phyloP scores from a whole-genome alignment of 2,797 vertebrate genomes.

The Nothura maculosa region DNA sequence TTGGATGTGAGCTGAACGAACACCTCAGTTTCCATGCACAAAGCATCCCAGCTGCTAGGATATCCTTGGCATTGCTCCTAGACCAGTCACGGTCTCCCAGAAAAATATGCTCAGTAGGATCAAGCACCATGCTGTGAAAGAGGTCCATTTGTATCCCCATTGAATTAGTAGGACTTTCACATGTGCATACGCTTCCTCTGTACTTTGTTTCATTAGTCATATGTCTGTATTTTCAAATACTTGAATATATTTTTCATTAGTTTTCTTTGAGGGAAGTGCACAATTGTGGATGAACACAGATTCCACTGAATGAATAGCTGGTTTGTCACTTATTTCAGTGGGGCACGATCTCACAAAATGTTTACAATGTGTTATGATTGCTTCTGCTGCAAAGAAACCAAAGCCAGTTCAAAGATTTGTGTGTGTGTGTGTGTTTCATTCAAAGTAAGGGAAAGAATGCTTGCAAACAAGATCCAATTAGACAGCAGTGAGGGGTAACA shows the following conservation, averaged over 20 bases:
- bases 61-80: not conserved
- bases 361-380: not conserved
- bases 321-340: not conserved
- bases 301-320: not conserved
- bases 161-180: not conserved
- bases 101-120: not conserved
- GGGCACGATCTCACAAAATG: not conserved
- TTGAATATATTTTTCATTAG: not conserved
- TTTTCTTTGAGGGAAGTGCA: not conserved
- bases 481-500: not conserved
- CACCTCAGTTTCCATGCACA: not conserved
- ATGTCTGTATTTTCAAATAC: not conserved
- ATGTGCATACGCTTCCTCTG: not conserved
- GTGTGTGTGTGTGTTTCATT: constrained; percentile 1
- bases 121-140: not conserved
- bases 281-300: not conserved
- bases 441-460: not conserved
- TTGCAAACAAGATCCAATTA: constrained; percentile 40
- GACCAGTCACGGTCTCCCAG: not conserved
- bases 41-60: not conserved
- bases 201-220: not conserved
- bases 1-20: not conserved
- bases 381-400: constrained; percentile 16
- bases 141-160: not conserved
- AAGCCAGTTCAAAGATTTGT: constrained; percentile 18